Evolutionary conservation across 1,140 invertebrate genomes (phyloP).

Genomic region (Triops cancriformis): DNA sequence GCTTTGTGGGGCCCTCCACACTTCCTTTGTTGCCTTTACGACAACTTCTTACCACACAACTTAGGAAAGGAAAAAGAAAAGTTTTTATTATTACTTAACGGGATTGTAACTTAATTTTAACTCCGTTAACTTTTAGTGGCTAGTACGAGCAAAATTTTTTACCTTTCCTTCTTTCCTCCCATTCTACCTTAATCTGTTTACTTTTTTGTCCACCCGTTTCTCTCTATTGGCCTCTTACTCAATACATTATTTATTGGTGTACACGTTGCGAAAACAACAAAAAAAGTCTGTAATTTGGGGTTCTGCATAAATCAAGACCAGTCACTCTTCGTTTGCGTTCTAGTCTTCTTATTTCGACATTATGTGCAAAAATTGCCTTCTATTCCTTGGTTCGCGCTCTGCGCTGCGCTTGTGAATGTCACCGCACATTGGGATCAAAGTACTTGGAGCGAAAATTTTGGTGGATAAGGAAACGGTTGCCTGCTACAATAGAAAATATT

Average conservation of each 20-base stretch:
- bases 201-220: not conserved
- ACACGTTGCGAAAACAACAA: not conserved
- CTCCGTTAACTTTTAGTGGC: not conserved
- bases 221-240: not conserved
- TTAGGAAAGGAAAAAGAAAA: not conserved
- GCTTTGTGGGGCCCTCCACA: not conserved
- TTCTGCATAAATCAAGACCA: slow-evolving; percentile 10
- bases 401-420: no score
- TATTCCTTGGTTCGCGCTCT: not conserved
- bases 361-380: not conserved
- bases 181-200: not conserved
- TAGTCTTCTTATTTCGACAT: not conserved
- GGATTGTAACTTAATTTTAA: slow-evolving; percentile 7
- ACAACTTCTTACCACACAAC: not conserved
- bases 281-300: not conserved
- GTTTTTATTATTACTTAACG: not conserved
- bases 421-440: no score
- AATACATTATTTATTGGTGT: slow-evolving; percentile 14
- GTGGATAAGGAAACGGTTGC: no score
- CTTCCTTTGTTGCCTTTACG: slow-evolving; percentile 5
- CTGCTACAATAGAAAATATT: no score
- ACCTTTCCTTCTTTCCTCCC: not conserved
- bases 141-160: not conserved
- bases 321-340: not conserved
- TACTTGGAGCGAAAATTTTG: no score